A percentile compares a stretch with the other conserved stretches of the same genome.
Conservation (phyloP, 2,113 vertebrate species). For the Chrysochloris asiatica region DNA sequence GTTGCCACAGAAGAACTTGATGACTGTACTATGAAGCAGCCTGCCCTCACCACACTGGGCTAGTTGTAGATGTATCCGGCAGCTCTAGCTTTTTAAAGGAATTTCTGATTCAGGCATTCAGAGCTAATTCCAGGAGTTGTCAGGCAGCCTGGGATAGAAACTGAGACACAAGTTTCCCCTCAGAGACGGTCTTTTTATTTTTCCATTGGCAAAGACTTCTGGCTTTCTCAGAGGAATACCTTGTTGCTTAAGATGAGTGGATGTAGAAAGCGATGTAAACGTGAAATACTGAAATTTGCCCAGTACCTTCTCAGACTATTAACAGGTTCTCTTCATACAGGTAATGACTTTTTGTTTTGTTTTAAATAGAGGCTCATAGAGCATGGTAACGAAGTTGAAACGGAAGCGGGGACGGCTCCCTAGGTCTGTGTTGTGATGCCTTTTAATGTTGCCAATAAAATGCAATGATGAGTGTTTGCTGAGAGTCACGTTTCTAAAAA, state of each 20-base stretch:
- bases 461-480: constrained; percentile 53
- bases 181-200: constrained; percentile 53
- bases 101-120: constrained; percentile 71
- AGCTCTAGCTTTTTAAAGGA: constrained; percentile 58
- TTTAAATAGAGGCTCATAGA: no score
- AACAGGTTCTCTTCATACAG: constrained; percentile 95
- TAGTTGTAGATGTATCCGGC: constrained; percentile 24
- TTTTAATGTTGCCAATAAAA: constrained; percentile 62
- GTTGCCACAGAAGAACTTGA: constrained; percentile 82
- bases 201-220: constrained; percentile 70
- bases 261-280: constrained; percentile 97
- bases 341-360: constrained; percentile 87
- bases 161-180: constrained; percentile 85
- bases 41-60: constrained; percentile 44
- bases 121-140: constrained; percentile 78
- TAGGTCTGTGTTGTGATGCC: constrained; percentile 29
- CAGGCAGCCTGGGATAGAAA: constrained; percentile 75
- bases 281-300: constrained; percentile 96
- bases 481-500: constrained; percentile 55
- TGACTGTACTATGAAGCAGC: constrained; percentile 72
- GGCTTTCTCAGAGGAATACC: constrained; percentile 81
- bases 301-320: constrained; percentile 96
- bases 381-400: no score
- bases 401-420: no score
- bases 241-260: constrained; percentile 91